Percentiles rank a stretch among this genome's conserved stretches.
Conservation (phyloP, 2,113 vertebrate genomes). For the Zosterops lateralis region DNA sequence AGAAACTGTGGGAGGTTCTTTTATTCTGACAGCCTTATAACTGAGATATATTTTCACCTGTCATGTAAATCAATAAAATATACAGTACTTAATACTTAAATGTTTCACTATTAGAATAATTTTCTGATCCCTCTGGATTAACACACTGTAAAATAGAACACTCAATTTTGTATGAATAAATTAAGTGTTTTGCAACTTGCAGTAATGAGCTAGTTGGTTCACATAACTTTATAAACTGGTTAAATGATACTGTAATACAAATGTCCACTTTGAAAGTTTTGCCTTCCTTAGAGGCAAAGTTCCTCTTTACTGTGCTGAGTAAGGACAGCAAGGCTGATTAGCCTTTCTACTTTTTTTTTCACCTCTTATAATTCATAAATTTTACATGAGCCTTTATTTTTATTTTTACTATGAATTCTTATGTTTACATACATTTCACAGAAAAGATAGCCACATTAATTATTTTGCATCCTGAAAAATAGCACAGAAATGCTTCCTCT, state of each 20-base stretch:
- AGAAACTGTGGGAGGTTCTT: conserved; percentile 59
- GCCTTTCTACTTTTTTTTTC: neutral
- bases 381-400: conserved; percentile 4
- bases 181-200: conserved; percentile 61
- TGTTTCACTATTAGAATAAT: conserved; percentile 63
- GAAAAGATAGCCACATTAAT: neutral
- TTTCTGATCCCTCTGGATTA: conserved; percentile 55
- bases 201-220: conserved; percentile 31
- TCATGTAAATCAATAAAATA: conserved; percentile 70
- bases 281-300: neutral
- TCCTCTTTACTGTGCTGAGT: neutral
- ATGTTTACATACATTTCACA: neutral
- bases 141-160: conserved; percentile 55
- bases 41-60: conserved; percentile 62
- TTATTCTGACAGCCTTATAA: conserved; percentile 51
- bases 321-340: neutral
- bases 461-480: neutral
- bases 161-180: conserved; percentile 53
- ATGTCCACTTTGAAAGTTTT: neutral
- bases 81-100: conserved; percentile 66
- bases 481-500: neutral
- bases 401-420: conserved; percentile 15
- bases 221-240: conserved; percentile 25
- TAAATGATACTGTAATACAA: neutral
- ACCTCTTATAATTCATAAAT: neutral